Evolutionary conservation across 2,888 invertebrate genomes (phyloP).

Genomic region (Siphlonurus alternatus): DNA sequence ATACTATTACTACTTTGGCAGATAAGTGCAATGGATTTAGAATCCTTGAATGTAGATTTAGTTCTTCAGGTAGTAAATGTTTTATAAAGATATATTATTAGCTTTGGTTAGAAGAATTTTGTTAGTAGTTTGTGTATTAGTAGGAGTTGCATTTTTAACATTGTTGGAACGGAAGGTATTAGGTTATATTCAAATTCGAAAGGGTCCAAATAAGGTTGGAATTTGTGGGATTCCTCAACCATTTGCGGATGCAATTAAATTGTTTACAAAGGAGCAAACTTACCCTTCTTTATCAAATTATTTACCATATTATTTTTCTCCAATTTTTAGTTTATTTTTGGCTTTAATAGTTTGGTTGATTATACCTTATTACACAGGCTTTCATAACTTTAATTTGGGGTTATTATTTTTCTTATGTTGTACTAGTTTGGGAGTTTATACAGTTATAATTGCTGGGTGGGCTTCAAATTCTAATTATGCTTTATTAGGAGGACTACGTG

Average conservation of each 20-base stretch:
- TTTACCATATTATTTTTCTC: slow-evolving; percentile 38
- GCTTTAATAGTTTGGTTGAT: slow-evolving; percentile 39
- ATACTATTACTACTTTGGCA: slow-evolving; percentile 39
- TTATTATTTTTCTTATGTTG: slow-evolving; percentile 46
- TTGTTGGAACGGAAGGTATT: slow-evolving; percentile 47
- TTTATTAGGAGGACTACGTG: slow-evolving; percentile 46
- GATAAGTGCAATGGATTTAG: slow-evolving; percentile 55
- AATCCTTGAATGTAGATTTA: slow-evolving; percentile 38
- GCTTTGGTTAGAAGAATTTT: slow-evolving; percentile 14
- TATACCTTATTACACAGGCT: slow-evolving; percentile 37
- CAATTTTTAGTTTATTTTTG: slow-evolving; percentile 34
- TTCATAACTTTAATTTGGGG: slow-evolving; percentile 38
- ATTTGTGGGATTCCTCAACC: slow-evolving; percentile 45
- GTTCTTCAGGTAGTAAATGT: slow-evolving; percentile 18
- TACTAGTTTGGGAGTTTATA: slow-evolving; percentile 45
- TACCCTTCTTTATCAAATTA: slow-evolving; percentile 40
- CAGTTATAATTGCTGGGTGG: slow-evolving; percentile 43
- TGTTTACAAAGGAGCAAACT: slow-evolving; percentile 48
- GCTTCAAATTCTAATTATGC: slow-evolving; percentile 57
- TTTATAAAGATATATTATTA: slow-evolving; percentile 30
- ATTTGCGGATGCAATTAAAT: slow-evolving; percentile 54
- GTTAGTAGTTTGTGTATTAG: slow-evolving; percentile 40
- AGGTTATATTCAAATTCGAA: slow-evolving; percentile 54
- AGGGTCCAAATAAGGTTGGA: slow-evolving; percentile 54
- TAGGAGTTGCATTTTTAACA: slow-evolving; percentile 52